These are phyloP conservation scores for Erebia aethiops DNA, from an alignment of 2,888 invertebrate genomes.

Conservation along the genomic window DNA sequence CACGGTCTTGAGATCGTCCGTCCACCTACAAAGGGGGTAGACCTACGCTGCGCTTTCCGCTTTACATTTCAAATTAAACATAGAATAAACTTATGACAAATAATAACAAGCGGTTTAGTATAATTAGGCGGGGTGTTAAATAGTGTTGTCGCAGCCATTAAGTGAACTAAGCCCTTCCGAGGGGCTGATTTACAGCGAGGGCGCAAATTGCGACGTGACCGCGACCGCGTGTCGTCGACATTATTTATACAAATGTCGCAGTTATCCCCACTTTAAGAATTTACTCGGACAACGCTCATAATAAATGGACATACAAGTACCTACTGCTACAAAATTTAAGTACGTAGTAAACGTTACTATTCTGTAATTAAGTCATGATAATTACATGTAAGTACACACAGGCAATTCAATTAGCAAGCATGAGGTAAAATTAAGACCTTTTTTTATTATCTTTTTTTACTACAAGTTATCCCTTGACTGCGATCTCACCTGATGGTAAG, in stretches of 20 bases:
- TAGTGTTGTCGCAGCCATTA: slow-evolving; percentile 40
- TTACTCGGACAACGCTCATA: slow-evolving; percentile 29
- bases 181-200: slow-evolving; percentile 51
- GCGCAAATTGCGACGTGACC: slow-evolving; percentile 43
- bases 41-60: neutral
- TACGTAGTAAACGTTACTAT: too few relatives aligned
- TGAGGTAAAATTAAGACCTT: too few relatives aligned
- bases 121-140: slow-evolving; percentile 34
- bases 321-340: neutral
- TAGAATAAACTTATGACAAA: slow-evolving; percentile 18
- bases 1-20: too few relatives aligned
- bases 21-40: too few relatives aligned
- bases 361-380: too few relatives aligned
- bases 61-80: neutral
- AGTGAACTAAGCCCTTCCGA: slow-evolving; percentile 38
- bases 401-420: too few relatives aligned
- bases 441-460: too few relatives aligned
- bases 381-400: too few relatives aligned
- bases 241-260: slow-evolving; percentile 57
- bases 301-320: neutral
- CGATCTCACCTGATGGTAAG: too few relatives aligned
- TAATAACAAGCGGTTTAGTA: slow-evolving; percentile 17
- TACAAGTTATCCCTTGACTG: too few relatives aligned
- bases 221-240: slow-evolving; percentile 43
- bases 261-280: slow-evolving; percentile 45